A percentile compares a stretch with the other conserved stretches of the same genome.
These are phyloP conservation scores for Lasioglossum calceatum DNA, from an alignment of 2,888 invertebrate species.

Conservation along the genomic window DNA sequence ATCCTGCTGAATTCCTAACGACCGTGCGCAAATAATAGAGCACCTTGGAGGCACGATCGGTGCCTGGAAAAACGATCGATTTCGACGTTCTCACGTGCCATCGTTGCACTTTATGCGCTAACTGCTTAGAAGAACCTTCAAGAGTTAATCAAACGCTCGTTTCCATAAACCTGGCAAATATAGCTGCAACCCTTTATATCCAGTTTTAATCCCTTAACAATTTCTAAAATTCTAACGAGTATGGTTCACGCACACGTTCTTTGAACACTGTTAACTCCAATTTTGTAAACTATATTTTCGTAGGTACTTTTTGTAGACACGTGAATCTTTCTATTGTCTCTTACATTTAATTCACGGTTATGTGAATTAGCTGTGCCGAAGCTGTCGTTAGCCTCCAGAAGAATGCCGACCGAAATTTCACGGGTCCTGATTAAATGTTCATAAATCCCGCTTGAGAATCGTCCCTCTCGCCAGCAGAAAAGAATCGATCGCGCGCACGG, in stretches of 20 bases:
- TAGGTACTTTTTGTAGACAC: too few species aligned
- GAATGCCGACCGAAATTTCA: too few species aligned
- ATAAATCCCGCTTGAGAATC: neutral
- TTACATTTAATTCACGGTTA: too few species aligned
- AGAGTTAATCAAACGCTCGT: neutral
- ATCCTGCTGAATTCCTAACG: neutral
- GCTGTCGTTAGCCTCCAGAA: too few species aligned
- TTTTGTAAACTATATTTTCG: too few species aligned
- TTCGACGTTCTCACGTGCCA: neutral
- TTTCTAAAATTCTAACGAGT: too few species aligned
- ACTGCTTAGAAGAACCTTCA: neutral
- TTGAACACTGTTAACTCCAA: neutral
- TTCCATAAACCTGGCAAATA: neutral
- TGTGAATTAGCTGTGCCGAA: too few species aligned
- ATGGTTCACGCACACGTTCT: neutral
- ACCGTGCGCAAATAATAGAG: neutral
- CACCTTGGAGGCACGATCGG: neutral
- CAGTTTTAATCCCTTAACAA: neutral
- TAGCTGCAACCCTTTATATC: neutral
- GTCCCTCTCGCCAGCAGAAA: neutral
- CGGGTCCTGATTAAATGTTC: neutral
- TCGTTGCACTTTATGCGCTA: neutral
- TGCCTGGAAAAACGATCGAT: neutral
- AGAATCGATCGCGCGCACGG: slow-evolving; percentile 50
- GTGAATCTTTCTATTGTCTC: too few species aligned